Conservation (phyloP, 2,888 invertebrate genomes). For the Neria commutata region DNA sequence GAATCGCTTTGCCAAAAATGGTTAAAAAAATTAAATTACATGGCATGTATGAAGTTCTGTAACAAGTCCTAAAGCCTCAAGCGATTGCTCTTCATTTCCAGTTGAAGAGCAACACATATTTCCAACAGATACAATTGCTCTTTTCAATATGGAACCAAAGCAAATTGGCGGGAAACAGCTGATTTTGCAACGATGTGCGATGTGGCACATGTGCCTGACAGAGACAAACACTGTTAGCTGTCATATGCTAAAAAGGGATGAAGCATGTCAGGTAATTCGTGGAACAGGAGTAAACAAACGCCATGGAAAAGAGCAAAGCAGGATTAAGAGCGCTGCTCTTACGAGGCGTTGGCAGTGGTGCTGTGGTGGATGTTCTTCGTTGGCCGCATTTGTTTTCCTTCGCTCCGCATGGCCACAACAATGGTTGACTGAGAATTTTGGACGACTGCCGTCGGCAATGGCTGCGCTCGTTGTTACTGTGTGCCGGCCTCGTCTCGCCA, state of each 20-base stretch:
- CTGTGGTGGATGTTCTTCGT: constrained; percentile 36
- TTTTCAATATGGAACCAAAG: neutral
- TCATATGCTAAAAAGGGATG: constrained; percentile 22
- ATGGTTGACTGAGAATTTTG: constrained; percentile 17
- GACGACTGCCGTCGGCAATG: constrained; percentile 44
- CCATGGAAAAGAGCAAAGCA: constrained; percentile 35
- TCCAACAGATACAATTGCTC: neutral
- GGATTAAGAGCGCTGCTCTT: neutral
- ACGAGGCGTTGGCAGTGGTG: constrained; percentile 16
- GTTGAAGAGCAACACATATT: neutral
- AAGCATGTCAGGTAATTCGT: constrained; percentile 5
- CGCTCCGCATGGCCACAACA: constrained; percentile 34
- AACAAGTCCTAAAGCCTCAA: neutral
- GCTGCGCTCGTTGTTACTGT: constrained; percentile 38
- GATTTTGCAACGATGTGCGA: constrained; percentile 21
- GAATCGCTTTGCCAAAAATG: too few relatives aligned
- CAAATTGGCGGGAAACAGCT: constrained; percentile 50
- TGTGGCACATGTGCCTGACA: constrained; percentile 29
- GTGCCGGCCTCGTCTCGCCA: constrained; percentile 14
- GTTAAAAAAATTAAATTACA: too few relatives aligned
- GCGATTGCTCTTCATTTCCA: too few relatives aligned
- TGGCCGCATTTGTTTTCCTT: constrained; percentile 34
- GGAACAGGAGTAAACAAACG: constrained; percentile 36
- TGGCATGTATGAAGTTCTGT: too few relatives aligned
- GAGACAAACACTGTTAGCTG: constrained; percentile 25